Evolutionary conservation across 2,888 invertebrate species (phyloP), one percentile per base, ranked within the genome.

Genomic region (Cordilura impudica): DNA sequence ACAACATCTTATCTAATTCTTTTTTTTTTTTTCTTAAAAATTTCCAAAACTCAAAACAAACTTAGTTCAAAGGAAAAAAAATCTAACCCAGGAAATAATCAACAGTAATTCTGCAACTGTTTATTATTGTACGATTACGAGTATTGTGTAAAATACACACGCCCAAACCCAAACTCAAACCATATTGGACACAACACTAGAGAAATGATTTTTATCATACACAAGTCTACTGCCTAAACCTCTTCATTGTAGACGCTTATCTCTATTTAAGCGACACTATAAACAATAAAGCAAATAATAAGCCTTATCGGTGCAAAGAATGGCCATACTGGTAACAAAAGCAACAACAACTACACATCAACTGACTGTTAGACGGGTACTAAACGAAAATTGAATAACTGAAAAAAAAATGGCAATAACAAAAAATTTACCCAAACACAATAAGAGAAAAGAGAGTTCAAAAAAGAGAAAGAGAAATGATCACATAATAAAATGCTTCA

Each of bases 221-320:
- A n/a, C n/a, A n/a, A 6, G 14, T 35, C 16, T 10, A 65, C 65
- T 58, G 65, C 53, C 14, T 12, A 49, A 53, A 61, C 45, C 60
- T 45, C 21, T 26, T 58, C 19, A 45, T 23, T 49, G 58, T 16
- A 56, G 31, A 58, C 18, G 18, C 21, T 76, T 76, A 74, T 74
- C 74, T 47, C 21, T 14, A 39, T 21, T 54, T 45, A 54, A 31
- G 21, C 56, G 58, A 73, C 74, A 60, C 23, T 66, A 45, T 45
- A 51, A 49, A 73, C 53, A 67, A 61, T 66, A 74, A 67, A 74
- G 54, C 51, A 73, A 49, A 72, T 39, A 45, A 63, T 63, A 53
- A 47, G 23, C 16, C 67, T 74, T 74, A 74, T 74, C 74, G 19
- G 26, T 4, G 16, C 10, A 58, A 66, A 67, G 61, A 26, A 51